These are phyloP conservation scores for Plodia interpunctella DNA, from an alignment of 1,140 invertebrate species.

Conservation along the genomic window DNA sequence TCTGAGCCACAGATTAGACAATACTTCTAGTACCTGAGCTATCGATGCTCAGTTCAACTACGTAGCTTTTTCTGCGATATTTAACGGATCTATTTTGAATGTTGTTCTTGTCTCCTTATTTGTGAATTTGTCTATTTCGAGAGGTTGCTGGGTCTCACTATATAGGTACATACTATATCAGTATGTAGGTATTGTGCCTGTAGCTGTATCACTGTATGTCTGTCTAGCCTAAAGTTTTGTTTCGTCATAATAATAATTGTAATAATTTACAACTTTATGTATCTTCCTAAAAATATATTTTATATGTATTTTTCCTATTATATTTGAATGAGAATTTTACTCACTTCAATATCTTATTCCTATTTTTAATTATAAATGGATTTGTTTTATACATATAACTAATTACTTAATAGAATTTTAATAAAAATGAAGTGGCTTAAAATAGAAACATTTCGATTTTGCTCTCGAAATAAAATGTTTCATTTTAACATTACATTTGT, in stretches of 20 bases:
- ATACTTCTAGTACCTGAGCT: too few relatives aligned
- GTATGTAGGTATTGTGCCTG: too few relatives aligned
- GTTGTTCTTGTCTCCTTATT: too few relatives aligned
- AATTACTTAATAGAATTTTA: slow-evolving; percentile 27
- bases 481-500: slow-evolving; percentile 7
- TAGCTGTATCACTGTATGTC: neutral
- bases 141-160: too few relatives aligned
- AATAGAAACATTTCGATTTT: slow-evolving; percentile 44
- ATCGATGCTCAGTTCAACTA: too few relatives aligned
- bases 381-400: neutral
- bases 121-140: too few relatives aligned
- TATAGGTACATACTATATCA: too few relatives aligned
- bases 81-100: too few relatives aligned
- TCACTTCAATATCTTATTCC: neutral
- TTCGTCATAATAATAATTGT: neutral
- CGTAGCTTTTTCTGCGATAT: too few relatives aligned
- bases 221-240: neutral
- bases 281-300: neutral
- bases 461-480: slow-evolving; percentile 53
- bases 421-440: slow-evolving; percentile 73
- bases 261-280: neutral
- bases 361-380: neutral
- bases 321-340: neutral
- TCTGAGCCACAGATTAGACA: too few relatives aligned
- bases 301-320: too few relatives aligned